These are phyloP conservation scores for Limonius californicus DNA, from an alignment of 1,140 invertebrate genomes.

Conservation along the genomic window DNA sequence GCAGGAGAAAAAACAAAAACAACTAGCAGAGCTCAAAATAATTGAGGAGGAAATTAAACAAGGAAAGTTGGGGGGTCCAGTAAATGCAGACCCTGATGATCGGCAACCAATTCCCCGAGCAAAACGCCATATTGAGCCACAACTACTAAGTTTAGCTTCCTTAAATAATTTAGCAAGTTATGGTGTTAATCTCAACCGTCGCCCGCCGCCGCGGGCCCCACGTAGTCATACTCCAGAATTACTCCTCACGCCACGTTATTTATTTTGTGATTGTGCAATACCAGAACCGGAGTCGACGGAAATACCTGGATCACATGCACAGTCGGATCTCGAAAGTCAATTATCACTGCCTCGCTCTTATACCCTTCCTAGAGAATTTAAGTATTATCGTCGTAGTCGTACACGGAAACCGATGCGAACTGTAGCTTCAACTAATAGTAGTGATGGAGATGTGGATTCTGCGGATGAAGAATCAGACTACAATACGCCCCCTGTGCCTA, in stretches of 20 bases:
- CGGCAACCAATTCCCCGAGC: conserved; percentile 56
- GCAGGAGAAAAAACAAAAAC: conserved; percentile 84
- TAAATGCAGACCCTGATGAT: conserved; percentile 48
- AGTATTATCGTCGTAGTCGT: conserved; percentile 66
- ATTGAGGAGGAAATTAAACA: conserved; percentile 86
- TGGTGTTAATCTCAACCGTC: conserved; percentile 43
- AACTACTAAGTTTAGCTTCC: conserved; percentile 43
- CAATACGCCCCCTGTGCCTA: conserved; percentile 36
- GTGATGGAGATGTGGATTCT: conserved; percentile 72
- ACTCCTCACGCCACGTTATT: conserved; percentile 69
- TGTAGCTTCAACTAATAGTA: conserved; percentile 77
- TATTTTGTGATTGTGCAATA: conserved; percentile 45
- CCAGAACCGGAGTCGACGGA: conserved; percentile 36
- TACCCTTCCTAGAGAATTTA: conserved; percentile 79
- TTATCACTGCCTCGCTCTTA: conserved; percentile 78
- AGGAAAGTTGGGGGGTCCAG: conserved; percentile 48
- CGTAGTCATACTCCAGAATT: conserved; percentile 71
- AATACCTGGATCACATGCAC: conserved; percentile 38
- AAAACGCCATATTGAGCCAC: conserved; percentile 55
- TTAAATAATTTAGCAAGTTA: conserved; percentile 45
- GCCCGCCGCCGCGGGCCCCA: conserved; percentile 43
- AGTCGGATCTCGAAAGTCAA: conserved; percentile 72
- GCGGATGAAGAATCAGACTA: conserved; percentile 58
- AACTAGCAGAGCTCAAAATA: conserved; percentile 72
- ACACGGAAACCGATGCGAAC: conserved; percentile 53